These are phyloP conservation scores for Diplosoma virens DNA, from an alignment of 23 tunicate genomes.

Conservation along the genomic window DNA sequence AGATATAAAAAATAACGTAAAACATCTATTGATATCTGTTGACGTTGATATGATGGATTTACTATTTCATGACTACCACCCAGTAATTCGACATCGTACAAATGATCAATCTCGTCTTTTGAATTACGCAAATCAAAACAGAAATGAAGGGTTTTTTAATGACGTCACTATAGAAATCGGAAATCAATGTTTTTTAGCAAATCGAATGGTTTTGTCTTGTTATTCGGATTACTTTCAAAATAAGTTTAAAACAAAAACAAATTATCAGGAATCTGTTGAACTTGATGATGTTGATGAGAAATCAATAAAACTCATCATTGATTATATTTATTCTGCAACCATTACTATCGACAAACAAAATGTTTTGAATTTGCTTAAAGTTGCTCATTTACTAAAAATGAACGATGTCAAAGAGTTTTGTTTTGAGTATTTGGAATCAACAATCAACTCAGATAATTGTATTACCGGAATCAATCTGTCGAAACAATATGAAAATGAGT, in stretches of 20 bases:
- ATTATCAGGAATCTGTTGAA: neutral
- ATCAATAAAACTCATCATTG: constrained; percentile 8
- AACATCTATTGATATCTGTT: too few species aligned
- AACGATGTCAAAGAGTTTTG: constrained; percentile 10
- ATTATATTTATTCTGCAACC: constrained; percentile 5
- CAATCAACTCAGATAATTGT: neutral
- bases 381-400: neutral
- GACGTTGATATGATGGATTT: too few species aligned
- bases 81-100: too few species aligned
- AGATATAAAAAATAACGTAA: too few species aligned
- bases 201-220: constrained; percentile 14
- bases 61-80: too few species aligned
- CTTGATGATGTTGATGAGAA: neutral
- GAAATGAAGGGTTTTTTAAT: constrained; percentile 5
- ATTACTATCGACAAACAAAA: neutral
- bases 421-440: neutral
- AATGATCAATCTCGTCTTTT: too few species aligned
- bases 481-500: neutral
- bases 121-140: constrained; percentile 6
- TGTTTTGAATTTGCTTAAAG: neutral
- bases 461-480: neutral
- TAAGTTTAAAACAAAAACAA: neutral
- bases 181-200: neutral
- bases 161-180: constrained; percentile 4
- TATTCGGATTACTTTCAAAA: constrained; percentile 5